Evolutionary conservation across 2,888 invertebrate genomes (phyloP), one percentile per base, ranked within the genome.

Genomic region (Campopleginae sp.): DNA sequence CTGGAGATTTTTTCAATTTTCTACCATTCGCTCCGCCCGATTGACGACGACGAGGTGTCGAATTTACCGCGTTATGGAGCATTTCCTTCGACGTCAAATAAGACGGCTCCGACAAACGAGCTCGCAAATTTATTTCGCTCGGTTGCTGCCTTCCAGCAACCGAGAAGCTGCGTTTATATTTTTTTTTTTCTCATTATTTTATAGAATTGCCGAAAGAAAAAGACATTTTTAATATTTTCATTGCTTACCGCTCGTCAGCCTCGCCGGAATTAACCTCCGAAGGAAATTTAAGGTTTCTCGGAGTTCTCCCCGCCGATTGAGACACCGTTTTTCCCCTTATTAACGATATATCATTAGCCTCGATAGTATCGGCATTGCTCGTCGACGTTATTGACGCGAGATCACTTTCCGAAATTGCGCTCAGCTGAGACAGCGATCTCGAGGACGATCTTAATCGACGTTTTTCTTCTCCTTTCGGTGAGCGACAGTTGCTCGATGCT

Each of bases 371-470:
- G 14, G 76, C 54, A 74, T 82, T 85, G 76, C 81, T 84, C 17
- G 58, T 66, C 44, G 86, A 84, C 12, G 80, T 63, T n/a, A 78
- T 61, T 12, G 86, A 84, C 14, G 82, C 61, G 33, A 86, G 77
- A 58, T 88, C 85, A 38, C 82, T 82, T 72, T 89, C 89, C 76
- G 87, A 88, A 78, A 89, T 87, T 54, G 89, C 85, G 17, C 90
- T 88, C 85, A 89, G 85, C 75, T 88, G 88, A 46, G 90, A 91
- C 51, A 85, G 84, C 77, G 90, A 90, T 85, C 90, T 88, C 77
- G 90, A 90, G 54, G 86, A 86, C 72, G 90, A 90, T 86, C 90
- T 87, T 31, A 88, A 84, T 27, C 79, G 82, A 14, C 87, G 88
- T 78, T 88, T 88, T 61, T 86, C 82, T n/a, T 87, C 85, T 54